A percentile compares a stretch with the other conserved stretches of the same genome.
Evolutionary conservation across 2,797 vertebrate genomes (phyloP).

Genomic region (Danio kyathit): DNA sequence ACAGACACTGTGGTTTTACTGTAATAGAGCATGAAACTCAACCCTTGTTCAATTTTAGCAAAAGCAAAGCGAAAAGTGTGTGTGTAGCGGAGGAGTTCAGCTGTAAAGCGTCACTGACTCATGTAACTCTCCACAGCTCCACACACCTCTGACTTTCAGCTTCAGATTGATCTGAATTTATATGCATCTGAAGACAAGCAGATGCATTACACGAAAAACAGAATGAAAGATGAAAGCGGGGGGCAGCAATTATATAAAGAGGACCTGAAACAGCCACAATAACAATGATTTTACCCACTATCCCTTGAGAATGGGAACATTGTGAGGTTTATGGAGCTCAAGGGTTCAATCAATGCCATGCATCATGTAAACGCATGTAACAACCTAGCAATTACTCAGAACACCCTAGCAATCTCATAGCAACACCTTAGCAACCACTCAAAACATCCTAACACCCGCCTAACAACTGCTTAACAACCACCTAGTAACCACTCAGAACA

Average conservation of each 20-base stretch:
- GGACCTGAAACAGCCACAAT: background rate
- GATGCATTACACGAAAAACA: conserved; percentile 5
- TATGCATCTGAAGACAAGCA: background rate
- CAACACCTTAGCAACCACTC: too few relatives aligned
- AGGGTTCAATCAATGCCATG: background rate
- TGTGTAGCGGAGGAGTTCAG: background rate
- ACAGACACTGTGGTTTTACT: background rate
- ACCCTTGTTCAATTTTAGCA: background rate
- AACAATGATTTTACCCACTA: conserved; percentile 5
- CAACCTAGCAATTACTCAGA: too few relatives aligned
- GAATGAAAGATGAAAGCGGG: background rate
- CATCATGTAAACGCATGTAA: background rate
- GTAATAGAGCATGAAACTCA: background rate
- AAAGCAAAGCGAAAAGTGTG: background rate
- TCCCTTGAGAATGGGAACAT: background rate
- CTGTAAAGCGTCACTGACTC: conserved; percentile 1
- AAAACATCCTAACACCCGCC: too few relatives aligned
- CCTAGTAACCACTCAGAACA: too few relatives aligned
- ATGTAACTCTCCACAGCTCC: too few relatives aligned
- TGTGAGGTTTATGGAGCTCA: background rate
- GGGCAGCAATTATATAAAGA: background rate
- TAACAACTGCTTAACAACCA: too few relatives aligned
- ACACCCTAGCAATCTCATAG: too few relatives aligned
- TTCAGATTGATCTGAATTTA: conserved; percentile 17
- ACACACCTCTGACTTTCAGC: conserved; percentile 23